These are phyloP conservation scores for Mesembrinibis cayennensis DNA, from an alignment of 2,113 vertebrate species.

Conservation along the genomic window DNA sequence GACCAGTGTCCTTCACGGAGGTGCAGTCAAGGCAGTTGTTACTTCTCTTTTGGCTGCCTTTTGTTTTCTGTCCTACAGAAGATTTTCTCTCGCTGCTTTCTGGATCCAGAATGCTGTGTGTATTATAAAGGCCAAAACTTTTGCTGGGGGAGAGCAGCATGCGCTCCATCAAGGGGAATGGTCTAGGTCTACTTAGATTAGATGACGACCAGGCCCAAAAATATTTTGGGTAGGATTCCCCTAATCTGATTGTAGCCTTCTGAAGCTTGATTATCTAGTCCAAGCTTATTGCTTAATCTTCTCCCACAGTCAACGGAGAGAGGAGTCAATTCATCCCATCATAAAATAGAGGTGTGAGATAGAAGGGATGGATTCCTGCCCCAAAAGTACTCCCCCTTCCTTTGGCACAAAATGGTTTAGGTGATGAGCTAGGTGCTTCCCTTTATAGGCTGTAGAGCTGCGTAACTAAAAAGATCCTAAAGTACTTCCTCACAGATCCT, in stretches of 20 bases:
- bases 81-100: not conserved
- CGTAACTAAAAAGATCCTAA: not conserved
- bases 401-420: not conserved
- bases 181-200: not conserved
- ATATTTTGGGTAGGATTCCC: not conserved
- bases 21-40: not conserved
- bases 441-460: not conserved
- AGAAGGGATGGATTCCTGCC: not conserved
- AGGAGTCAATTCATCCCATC: not conserved
- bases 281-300: not conserved
- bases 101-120: not conserved
- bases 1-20: not conserved
- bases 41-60: not conserved
- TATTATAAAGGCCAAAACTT: not conserved
- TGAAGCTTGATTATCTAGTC: not conserved
- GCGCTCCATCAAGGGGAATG: fast-evolving
- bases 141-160: not conserved
- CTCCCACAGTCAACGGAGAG: not conserved
- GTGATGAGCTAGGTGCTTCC: not conserved
- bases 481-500: not conserved
- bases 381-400: not conserved
- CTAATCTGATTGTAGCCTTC: not conserved
- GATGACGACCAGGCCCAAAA: not conserved
- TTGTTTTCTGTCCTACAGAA: not conserved
- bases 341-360: not conserved